A percentile compares a stretch with the other conserved stretches of the same genome.
Evolutionary conservation across 1,140 invertebrate species (phyloP).

Genomic region (Anadara kagoshimensis): DNA sequence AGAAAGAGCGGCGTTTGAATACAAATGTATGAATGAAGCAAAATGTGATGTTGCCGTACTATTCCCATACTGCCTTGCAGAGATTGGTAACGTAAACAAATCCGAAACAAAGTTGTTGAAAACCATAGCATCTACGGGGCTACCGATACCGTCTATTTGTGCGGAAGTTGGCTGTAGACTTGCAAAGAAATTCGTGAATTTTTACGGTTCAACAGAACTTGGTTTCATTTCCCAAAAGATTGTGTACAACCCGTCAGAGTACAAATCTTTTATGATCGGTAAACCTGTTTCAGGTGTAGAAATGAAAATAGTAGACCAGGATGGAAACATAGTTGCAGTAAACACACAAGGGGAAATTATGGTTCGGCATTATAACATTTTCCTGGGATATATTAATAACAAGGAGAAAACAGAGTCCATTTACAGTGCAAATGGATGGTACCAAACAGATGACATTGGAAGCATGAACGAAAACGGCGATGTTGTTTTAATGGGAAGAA

Average conservation of each 20-base stretch:
- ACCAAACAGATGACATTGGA: background rate
- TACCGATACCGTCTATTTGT: background rate
- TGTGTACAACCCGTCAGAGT: background rate
- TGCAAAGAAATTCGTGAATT: background rate
- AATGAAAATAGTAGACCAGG: background rate
- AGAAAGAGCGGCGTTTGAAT: background rate
- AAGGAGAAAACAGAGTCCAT: background rate
- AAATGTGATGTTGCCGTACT: slow-evolving; percentile 1
- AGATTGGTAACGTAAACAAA: slow-evolving; percentile 1
- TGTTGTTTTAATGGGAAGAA: background rate
- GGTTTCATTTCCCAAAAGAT: background rate
- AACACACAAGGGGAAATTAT: background rate
- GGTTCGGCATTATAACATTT: background rate
- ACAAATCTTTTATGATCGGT: background rate
- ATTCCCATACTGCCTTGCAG: background rate
- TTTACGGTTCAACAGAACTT: background rate
- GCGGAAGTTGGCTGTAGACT: background rate
- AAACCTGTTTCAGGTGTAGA: background rate
- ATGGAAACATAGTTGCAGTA: background rate
- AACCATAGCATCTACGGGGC: background rate
- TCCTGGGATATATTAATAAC: background rate
- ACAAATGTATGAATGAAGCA: background rate
- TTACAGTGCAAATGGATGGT: background rate
- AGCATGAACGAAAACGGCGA: background rate
- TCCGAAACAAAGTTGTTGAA: background rate